A percentile compares a stretch with the other conserved stretches of the same genome.
These are phyloP conservation scores for Drosophila neocordata DNA, from an alignment of 1,140 invertebrate genomes.

Conservation along the genomic window DNA sequence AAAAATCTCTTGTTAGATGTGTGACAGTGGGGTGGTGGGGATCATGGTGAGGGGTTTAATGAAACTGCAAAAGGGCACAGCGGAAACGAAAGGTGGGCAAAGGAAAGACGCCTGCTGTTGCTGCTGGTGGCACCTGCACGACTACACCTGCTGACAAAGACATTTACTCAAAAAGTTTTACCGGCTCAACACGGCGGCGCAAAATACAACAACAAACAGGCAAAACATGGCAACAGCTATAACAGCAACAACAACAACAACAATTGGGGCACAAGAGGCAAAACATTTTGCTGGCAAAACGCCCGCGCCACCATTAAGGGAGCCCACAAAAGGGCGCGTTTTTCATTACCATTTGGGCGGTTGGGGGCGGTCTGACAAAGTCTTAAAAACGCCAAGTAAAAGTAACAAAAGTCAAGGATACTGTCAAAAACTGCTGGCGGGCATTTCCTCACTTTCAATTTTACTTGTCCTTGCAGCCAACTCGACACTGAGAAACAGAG, in stretches of 20 bases:
- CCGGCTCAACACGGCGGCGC: conserved; percentile 36
- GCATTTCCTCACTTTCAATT: conserved; percentile 71
- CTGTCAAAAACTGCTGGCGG: conserved; percentile 66
- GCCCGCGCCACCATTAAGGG: conserved; percentile 66
- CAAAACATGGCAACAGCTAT: conserved; percentile 22
- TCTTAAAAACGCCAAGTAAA: conserved; percentile 67
- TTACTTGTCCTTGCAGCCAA: conserved; percentile 43
- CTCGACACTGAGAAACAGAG: background rate
- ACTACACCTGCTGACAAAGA: conserved; percentile 78
- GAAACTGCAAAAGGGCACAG: conserved; percentile 64
- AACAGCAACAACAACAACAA: conserved; percentile 22
- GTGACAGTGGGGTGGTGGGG: background rate
- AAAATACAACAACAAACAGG: conserved; percentile 56
- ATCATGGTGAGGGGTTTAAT: conserved; percentile 57
- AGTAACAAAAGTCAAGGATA: conserved; percentile 79
- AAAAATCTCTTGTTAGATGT: conserved; percentile 62
- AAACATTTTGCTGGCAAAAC: conserved; percentile 71
- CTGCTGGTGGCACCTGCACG: conserved; percentile 18
- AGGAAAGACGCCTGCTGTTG: conserved; percentile 37
- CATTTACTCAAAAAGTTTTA: conserved; percentile 79
- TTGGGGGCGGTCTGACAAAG: conserved; percentile 20
- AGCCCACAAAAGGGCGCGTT: conserved; percentile 70
- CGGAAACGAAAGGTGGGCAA: conserved; percentile 8
- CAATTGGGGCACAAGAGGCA: conserved; percentile 59
- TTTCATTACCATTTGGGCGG: conserved; percentile 70